Base-by-base conservation (phyloP, 1,140 invertebrate genomes). In the Hylyphantes graminicola region DNA sequence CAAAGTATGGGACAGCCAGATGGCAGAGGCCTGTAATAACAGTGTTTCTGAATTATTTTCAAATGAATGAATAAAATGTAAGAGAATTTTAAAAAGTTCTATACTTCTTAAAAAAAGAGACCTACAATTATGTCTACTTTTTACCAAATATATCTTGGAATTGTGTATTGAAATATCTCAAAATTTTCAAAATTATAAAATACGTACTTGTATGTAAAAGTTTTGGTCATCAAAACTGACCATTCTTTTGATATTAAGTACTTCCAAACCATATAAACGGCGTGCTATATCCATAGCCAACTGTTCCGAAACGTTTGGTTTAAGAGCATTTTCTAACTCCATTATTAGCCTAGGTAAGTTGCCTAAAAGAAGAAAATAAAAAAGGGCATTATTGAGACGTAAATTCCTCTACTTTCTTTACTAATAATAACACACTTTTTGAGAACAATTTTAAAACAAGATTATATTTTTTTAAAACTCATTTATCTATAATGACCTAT, bases 191-290 rank as follows among this genome's bases (percentile, higher is more conserved):
- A 17, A 65, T 65, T 7, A 12, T 15, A 11, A 17, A 21, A 13
- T 48, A 54, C 68, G 65, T 67, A 83, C 81, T 21, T 67, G n/a
- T 13, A 83, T 83, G 12, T 75, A 73, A 83, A 83, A 83, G 17
- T 83, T 83, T 75, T 76, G 72, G 50, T 83, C 81, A 68, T 83
- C 73, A 50, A 65, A 83, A 17, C 81, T 83, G 51, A 75, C 72
- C 72, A 83, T 74, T 75, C 17, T 76, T 55, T 76, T 74, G 15
- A 76, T 83, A 17, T 50, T 12, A 2, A 17, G 57, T 1, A 83
- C 81, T 48, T 64, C 19, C 48, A 83, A 12, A 7, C 72, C 72
- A 21, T 75, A 83, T 17, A 75, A 50, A 9, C 72, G 17, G 19
- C n/a, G 57, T 11, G 48, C 81, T n/a, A 83, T 17, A 4, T 83